Evolutionary conservation across 2,888 invertebrate species (phyloP), one percentile per base, ranked within the genome.

Genomic region (Cryptocheilus praepositus): DNA sequence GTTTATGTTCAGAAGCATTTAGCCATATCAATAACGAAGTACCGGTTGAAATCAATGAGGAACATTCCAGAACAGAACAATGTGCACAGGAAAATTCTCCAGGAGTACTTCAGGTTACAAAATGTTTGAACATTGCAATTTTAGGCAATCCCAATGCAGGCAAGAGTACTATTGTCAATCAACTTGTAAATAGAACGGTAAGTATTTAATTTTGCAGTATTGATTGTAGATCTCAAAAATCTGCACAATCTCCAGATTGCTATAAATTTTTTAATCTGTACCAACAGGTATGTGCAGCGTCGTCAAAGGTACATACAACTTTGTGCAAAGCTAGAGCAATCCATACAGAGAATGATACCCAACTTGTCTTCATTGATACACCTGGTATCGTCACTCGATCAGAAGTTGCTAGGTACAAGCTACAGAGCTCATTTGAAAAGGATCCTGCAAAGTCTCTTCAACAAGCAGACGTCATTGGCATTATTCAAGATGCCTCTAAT

Each of bases 131-230:
- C 59, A 77, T 85, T 22, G 96, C 98, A 7, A 93, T 99, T 21
- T 93, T 99, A 76, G 99, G 99, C 2, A 91, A 95, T 15, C 98
- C 99, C 3, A 99, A 99, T 91, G 94, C 94, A 58, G 99, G 99
- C 28, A 99, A 99, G 89, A 98, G 98, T 85, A 98, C 98, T 0
- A 91, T 99, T 36, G 95, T 98, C 36, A 99, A 99, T 89, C 92
- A 92, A 82, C 91, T 99, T 22, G 92, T 96, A 61, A 93, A 94
- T 72, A 92, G 95, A 87, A 93, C 93, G 88, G 96, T 96, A 89
- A 86, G 88, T 86, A 59, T 53, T 21, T 5, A n/a, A 13, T 56
- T n/a, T 36, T 45, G 7, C 15, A n/a, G 8, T 7, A 2, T 4
- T 61, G 19, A 28, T n/a, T 51, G 49, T 51, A 65, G 43, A 15